These are phyloP conservation scores for Caenorhabditis afra DNA, from an alignment of 2,888 invertebrate genomes.

Conservation along the genomic window DNA sequence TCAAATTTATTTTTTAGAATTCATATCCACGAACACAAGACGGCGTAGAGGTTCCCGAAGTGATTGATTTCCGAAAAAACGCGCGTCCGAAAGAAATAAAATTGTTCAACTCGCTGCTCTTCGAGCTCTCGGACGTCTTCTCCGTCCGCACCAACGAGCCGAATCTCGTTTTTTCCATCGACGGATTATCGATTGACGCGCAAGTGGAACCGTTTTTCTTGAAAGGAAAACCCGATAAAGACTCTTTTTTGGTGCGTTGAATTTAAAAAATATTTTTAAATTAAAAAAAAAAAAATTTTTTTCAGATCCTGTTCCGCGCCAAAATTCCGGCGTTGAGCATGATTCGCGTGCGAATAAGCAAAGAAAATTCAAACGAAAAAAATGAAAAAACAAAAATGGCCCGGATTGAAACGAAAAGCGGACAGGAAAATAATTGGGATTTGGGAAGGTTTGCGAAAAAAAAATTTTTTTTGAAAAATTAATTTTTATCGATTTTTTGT, in stretches of 20 bases:
- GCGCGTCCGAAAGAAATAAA: slow-evolving; percentile 12
- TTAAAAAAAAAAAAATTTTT: slow-evolving; percentile 6
- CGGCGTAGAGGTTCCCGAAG: slow-evolving; percentile 28
- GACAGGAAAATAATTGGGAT: slow-evolving; percentile 15
- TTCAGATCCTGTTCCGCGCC: slow-evolving; percentile 61
- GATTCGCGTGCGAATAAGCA: slow-evolving; percentile 34
- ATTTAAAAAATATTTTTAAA: neutral
- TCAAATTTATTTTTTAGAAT: no score
- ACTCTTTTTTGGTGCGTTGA: slow-evolving; percentile 34
- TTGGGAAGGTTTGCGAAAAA: slow-evolving; percentile 29
- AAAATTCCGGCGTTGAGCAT: slow-evolving; percentile 58
- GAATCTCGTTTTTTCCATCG: slow-evolving; percentile 21
- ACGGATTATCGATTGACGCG: slow-evolving; percentile 53
- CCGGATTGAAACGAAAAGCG: slow-evolving; percentile 14
- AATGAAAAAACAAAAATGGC: slow-evolving; percentile 51
- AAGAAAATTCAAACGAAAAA: slow-evolving; percentile 33
- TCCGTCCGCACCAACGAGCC: slow-evolving; percentile 43
- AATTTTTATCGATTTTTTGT: no score
- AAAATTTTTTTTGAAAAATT: no score
- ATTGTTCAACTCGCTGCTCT: slow-evolving; percentile 59
- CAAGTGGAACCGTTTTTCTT: slow-evolving; percentile 67
- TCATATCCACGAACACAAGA: slow-evolving; percentile 28
- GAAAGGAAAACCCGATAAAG: slow-evolving; percentile 47
- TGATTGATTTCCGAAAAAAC: slow-evolving; percentile 16
- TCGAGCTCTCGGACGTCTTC: slow-evolving; percentile 47